A percentile compares a stretch with the other conserved stretches of the same genome.
phyloP scores from a whole-genome alignment of 2,797 vertebrate genomes.

The Bothrops alternatus region DNA sequence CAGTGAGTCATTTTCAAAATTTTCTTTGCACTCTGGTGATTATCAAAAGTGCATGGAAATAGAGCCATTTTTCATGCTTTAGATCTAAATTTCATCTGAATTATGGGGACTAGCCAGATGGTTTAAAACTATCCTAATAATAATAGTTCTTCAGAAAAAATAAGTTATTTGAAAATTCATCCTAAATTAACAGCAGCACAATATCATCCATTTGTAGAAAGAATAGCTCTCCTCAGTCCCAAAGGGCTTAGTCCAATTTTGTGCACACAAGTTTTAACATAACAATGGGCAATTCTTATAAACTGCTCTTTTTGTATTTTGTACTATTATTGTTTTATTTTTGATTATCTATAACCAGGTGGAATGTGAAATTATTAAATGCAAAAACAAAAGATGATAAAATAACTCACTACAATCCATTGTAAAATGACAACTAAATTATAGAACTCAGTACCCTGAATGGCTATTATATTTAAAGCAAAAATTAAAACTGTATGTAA shows the following conservation, averaged over 20 bases:
- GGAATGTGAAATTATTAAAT: not conserved
- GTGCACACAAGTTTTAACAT: not conserved
- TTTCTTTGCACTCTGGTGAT: not conserved
- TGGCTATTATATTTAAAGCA: not conserved
- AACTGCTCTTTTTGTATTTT: not conserved
- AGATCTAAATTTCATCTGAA: not conserved
- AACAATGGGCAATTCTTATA: not conserved
- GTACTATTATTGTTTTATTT: not conserved
- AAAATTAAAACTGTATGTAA: not conserved
- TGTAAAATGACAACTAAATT: not conserved
- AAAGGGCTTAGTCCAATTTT: not conserved
- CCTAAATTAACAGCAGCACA: not conserved
- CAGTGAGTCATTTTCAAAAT: not conserved
- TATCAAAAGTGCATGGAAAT: not conserved
- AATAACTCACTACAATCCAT: not conserved
- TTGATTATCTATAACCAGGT: not conserved
- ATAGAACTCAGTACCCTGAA: not conserved
- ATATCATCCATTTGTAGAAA: not conserved
- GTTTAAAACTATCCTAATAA: not conserved
- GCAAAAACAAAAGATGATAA: not conserved
- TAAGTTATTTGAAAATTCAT: not conserved
- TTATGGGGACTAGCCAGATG: not conserved
- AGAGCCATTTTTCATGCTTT: not conserved
- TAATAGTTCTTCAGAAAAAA: not conserved
- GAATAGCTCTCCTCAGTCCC: not conserved